These are phyloP conservation scores for Chesias legatella DNA, from an alignment of 2,888 invertebrate species.

Conservation along the genomic window DNA sequence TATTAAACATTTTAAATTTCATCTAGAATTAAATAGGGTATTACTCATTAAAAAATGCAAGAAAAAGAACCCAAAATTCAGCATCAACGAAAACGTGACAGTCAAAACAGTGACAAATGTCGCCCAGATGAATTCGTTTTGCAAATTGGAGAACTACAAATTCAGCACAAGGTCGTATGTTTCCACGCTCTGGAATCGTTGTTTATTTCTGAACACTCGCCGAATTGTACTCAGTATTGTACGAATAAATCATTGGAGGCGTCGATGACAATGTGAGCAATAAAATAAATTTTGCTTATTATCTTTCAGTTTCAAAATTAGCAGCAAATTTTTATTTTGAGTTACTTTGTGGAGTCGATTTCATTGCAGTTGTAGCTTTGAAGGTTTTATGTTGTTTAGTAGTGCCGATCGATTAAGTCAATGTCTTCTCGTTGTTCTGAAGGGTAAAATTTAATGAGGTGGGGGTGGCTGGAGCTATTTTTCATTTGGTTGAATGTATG, in stretches of 20 bases:
- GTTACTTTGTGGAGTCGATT: constrained; percentile 2
- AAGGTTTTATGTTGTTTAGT: constrained; percentile 6
- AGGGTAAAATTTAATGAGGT: constrained; percentile 24
- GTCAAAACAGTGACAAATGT: constrained; percentile 3
- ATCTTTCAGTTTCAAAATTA: constrained; percentile 23
- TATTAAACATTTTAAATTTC: too few species aligned
- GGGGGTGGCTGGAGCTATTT: constrained; percentile 8
- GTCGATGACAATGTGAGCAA: constrained; percentile 30
- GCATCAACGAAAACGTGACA: too few species aligned
- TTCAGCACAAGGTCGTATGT: constrained; percentile 51
- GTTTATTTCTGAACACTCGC: constrained; percentile 42
- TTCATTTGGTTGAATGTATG: constrained; percentile 9
- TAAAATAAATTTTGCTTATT: constrained; percentile 14
- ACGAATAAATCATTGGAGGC: constrained; percentile 40
- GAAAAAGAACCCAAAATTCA: too few species aligned
- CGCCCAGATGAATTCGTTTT: constrained; percentile 14
- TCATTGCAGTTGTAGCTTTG: neutral
- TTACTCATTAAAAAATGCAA: too few species aligned
- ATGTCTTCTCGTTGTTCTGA: constrained; percentile 28
- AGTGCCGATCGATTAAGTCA: constrained; percentile 30
- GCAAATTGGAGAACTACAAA: constrained; percentile 40
- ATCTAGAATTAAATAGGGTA: too few species aligned
- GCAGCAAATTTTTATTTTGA: constrained; percentile 8
- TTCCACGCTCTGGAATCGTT: constrained; percentile 39
- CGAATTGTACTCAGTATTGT: constrained; percentile 34